Evolutionary conservation across 2,888 invertebrate species (phyloP).

Genomic region (Agriopis aurantiaria): DNA sequence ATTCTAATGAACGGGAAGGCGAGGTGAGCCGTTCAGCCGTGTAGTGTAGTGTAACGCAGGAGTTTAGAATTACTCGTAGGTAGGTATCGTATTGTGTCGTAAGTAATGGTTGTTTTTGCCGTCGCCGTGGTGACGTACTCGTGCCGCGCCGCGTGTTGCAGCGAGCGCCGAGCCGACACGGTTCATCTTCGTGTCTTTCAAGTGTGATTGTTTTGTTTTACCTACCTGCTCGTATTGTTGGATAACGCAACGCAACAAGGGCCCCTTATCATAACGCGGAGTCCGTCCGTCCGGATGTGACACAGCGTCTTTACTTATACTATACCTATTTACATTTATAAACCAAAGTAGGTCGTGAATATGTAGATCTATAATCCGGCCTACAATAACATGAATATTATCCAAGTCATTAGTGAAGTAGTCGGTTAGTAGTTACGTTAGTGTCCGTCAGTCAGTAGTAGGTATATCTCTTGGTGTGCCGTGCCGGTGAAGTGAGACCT

Average conservation of each 20-base stretch:
- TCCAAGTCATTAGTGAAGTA: background rate
- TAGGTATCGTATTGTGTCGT: background rate
- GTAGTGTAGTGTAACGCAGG: background rate
- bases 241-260: too few species aligned
- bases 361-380: background rate
- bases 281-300: too few species aligned
- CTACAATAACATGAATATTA: background rate
- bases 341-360: too few species aligned
- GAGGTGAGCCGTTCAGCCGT: background rate
- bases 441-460: background rate
- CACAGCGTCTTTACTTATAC: too few species aligned
- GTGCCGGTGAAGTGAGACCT: background rate
- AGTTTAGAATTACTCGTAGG: background rate
- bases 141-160: background rate
- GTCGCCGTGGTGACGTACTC: background rate
- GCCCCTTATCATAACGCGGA: too few species aligned
- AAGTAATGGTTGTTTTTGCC: background rate
- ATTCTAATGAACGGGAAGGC: background rate
- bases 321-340: too few species aligned
- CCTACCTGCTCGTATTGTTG: background rate
- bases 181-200: conserved; percentile 12
- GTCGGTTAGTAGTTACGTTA: background rate
- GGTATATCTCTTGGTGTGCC: background rate
- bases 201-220: conserved; percentile 6
- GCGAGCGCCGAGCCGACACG: conserved; percentile 15